phyloP scores from a whole-genome alignment of 2,888 invertebrate genomes.

The Barypeithes pellucidus region DNA sequence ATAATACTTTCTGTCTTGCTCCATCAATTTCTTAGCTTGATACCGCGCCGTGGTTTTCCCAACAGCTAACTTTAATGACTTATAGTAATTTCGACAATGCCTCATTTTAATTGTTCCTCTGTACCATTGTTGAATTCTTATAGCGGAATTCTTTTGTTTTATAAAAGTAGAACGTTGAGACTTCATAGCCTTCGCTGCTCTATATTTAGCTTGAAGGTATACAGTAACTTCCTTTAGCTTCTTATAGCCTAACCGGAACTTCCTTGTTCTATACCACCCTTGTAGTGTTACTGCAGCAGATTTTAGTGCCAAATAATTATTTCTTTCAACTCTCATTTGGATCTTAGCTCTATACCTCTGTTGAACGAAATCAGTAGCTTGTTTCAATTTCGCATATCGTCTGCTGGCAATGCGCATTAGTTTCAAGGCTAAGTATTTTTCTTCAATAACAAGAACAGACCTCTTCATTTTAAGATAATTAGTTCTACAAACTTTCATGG shows the following conservation, averaged over 20 bases:
- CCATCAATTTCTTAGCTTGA: constrained; percentile 37
- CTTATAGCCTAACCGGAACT: constrained; percentile 55
- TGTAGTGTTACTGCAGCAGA: constrained; percentile 53
- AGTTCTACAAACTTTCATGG: constrained; percentile 50
- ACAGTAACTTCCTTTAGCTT: constrained; percentile 59
- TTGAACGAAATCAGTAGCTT: constrained; percentile 71
- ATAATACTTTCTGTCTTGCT: constrained; percentile 51
- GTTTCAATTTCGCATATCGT: constrained; percentile 66
- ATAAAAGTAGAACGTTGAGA: constrained; percentile 8
- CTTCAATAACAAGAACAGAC: constrained; percentile 61
- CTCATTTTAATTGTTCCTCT: constrained; percentile 62
- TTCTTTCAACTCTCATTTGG: constrained; percentile 27
- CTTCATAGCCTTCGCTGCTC: constrained; percentile 57
- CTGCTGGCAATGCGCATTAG: constrained; percentile 64
- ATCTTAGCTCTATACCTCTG: constrained; percentile 64
- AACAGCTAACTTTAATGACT: constrained; percentile 51
- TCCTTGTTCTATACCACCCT: constrained; percentile 65
- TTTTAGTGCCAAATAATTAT: constrained; percentile 14
- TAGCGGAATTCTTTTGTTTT: constrained; percentile 13
- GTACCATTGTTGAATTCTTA: constrained; percentile 61
- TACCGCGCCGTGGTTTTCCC: constrained; percentile 60
- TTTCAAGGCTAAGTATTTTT: constrained; percentile 67
- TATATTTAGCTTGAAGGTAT: constrained; percentile 66
- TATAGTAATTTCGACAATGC: constrained; percentile 54
- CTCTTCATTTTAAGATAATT: constrained; percentile 53